Percentiles rank a stretch among this genome's conserved stretches.
phyloP scores from a whole-genome alignment of 2,888 invertebrate genomes.

The Trissoscelio sp. region DNA sequence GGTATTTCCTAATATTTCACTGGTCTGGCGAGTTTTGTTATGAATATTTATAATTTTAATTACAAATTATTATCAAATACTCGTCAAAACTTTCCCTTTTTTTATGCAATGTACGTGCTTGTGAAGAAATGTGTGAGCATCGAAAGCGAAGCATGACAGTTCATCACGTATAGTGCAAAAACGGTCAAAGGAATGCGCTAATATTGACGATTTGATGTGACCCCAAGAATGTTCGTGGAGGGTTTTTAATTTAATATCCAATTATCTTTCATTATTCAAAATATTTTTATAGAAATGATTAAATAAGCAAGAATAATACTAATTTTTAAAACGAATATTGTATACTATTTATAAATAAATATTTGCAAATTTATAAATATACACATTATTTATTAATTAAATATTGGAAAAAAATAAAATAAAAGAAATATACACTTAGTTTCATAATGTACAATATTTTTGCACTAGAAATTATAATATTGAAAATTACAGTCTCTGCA shows the following conservation, averaged over 20 bases:
- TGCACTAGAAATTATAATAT: too few species aligned
- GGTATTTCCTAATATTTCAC: background rate
- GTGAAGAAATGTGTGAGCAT: background rate
- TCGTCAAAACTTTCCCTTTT: constrained; percentile 17
- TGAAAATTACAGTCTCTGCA: too few species aligned
- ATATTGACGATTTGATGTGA: background rate
- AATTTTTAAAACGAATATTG: too few species aligned
- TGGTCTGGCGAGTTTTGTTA: background rate
- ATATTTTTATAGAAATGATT: too few species aligned
- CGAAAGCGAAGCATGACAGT: constrained; percentile 5
- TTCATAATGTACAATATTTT: too few species aligned
- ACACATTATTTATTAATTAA: too few species aligned
- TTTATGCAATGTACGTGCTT: constrained; percentile 15
- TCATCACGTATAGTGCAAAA: background rate
- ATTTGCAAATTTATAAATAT: too few species aligned
- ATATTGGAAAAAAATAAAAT: too few species aligned
- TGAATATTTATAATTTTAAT: constrained; percentile 23
- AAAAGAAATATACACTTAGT: too few species aligned
- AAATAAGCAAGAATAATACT: too few species aligned
- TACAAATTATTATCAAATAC: constrained; percentile 24
- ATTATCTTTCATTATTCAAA: too few species aligned
- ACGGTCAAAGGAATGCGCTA: background rate
- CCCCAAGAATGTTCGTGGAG: background rate
- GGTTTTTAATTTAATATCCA: background rate
- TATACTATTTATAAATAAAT: too few species aligned